Evolutionary conservation across 2,888 invertebrate species (phyloP).

Genomic region (Hoplodrina ambigua): DNA sequence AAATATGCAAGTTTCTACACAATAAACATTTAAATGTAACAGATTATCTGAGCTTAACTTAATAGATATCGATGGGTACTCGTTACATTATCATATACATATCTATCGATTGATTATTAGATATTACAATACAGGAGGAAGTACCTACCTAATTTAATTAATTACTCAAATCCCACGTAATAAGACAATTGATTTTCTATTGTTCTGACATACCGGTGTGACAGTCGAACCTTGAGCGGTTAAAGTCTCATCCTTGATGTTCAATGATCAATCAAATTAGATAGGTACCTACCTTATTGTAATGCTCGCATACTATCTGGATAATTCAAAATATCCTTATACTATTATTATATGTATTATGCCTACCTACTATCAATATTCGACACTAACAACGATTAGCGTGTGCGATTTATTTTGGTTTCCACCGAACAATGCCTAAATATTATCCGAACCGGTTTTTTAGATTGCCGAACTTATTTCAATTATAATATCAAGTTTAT

Average conservation of each 20-base stretch:
- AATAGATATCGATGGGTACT: not conserved
- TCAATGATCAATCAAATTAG: not conserved
- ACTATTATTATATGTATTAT: too few species aligned
- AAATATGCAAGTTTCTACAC: not conserved
- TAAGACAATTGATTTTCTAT: too few species aligned
- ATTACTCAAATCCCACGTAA: too few species aligned
- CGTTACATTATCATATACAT: conserved; percentile 2
- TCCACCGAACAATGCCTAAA: not conserved
- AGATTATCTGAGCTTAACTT: conserved; percentile 3
- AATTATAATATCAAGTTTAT: too few species aligned
- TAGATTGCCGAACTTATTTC: too few species aligned
- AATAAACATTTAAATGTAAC: conserved; percentile 5
- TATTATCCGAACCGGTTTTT: not conserved
- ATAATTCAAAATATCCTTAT: conserved; percentile 2
- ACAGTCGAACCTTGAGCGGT: too few species aligned
- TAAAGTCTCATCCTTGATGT: not conserved
- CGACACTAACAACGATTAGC: not conserved
- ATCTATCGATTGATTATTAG: conserved; percentile 21
- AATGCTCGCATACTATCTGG: not conserved
- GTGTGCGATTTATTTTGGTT: not conserved
- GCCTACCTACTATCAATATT: conserved; percentile 30
- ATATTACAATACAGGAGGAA: conserved; percentile 4
- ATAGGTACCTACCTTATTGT: not conserved
- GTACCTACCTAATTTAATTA: conserved; percentile 9
- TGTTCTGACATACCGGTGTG: too few species aligned